Evolutionary conservation across 2,113 vertebrate genomes (phyloP).

Genomic region (Sebastes fasciatus): DNA sequence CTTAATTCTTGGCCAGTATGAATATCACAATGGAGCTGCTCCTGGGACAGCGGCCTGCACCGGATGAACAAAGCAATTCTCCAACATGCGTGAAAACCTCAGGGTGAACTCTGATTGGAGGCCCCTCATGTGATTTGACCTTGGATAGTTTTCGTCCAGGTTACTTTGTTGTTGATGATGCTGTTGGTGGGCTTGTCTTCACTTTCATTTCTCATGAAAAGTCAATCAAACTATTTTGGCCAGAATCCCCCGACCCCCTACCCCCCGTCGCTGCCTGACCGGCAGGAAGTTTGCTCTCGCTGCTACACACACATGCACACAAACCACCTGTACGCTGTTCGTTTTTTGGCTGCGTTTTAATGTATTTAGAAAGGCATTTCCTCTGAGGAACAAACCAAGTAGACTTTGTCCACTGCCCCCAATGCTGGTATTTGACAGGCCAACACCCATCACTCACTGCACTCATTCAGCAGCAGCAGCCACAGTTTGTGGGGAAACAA

Average conservation of each 20-base stretch:
- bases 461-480: slow-evolving; percentile 9
- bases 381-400: slow-evolving; percentile 50
- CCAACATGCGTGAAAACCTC: background rate
- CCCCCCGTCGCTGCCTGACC: background rate
- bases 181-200: background rate
- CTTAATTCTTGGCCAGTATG: slow-evolving; percentile 5
- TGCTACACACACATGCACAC: background rate
- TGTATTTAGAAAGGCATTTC: slow-evolving; percentile 62
- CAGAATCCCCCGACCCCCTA: background rate
- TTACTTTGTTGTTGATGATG: background rate
- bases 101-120: background rate
- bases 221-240: slow-evolving; percentile 6
- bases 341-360: slow-evolving; percentile 30
- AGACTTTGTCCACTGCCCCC: slow-evolving; percentile 27
- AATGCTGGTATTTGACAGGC: slow-evolving; percentile 34
- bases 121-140: background rate
- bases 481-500: background rate
- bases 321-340: slow-evolving; percentile 13
- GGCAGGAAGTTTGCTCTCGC: slow-evolving; percentile 35
- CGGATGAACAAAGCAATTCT: slow-evolving; percentile 1
- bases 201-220: slow-evolving; percentile 6
- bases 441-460: slow-evolving; percentile 39
- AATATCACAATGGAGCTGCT: background rate
- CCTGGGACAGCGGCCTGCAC: slow-evolving; percentile 11
- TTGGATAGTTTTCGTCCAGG: background rate